phyloP scores from a whole-genome alignment of 2,113 vertebrate species.

The Dendropsophus ebraccatus region DNA sequence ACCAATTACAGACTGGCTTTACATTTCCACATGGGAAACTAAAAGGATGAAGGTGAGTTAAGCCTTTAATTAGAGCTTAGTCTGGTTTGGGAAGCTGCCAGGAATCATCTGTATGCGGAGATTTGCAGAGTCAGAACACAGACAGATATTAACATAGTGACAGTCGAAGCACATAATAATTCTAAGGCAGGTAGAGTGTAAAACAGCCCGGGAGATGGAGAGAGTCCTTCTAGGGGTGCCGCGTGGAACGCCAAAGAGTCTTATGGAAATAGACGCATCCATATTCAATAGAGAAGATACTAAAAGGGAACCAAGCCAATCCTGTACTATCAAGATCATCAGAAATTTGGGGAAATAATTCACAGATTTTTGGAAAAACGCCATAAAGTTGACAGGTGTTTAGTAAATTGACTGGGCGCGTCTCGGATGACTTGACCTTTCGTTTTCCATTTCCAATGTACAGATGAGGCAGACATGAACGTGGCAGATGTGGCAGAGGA shows the following conservation, averaged over 20 bases:
- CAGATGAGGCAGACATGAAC: too few species aligned
- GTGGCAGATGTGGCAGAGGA: too few species aligned
- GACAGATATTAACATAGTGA: slow-evolving; percentile 42
- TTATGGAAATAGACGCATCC: background rate
- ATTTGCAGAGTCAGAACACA: slow-evolving; percentile 54
- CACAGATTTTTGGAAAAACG: background rate
- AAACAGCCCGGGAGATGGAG: background rate
- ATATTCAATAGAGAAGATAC: background rate
- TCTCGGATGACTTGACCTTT: too few species aligned
- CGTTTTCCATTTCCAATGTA: background rate
- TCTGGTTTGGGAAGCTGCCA: slow-evolving; percentile 52
- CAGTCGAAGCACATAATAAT: slow-evolving; percentile 5
- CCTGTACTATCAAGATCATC: background rate
- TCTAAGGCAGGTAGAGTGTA: background rate
- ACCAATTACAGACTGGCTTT: slow-evolving; percentile 56
- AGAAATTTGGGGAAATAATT: background rate
- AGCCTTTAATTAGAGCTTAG: slow-evolving; percentile 59
- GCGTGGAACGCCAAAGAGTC: background rate
- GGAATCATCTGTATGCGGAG: slow-evolving; percentile 26
- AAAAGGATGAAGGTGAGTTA: slow-evolving; percentile 60
- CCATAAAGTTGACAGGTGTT: too few species aligned
- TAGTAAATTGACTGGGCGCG: too few species aligned
- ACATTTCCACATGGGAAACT: slow-evolving; percentile 59
- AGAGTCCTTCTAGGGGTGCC: background rate
- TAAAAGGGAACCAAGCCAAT: background rate